phyloP scores from a whole-genome alignment of 1,140 invertebrate genomes.

The Trichonephila inaurata region DNA sequence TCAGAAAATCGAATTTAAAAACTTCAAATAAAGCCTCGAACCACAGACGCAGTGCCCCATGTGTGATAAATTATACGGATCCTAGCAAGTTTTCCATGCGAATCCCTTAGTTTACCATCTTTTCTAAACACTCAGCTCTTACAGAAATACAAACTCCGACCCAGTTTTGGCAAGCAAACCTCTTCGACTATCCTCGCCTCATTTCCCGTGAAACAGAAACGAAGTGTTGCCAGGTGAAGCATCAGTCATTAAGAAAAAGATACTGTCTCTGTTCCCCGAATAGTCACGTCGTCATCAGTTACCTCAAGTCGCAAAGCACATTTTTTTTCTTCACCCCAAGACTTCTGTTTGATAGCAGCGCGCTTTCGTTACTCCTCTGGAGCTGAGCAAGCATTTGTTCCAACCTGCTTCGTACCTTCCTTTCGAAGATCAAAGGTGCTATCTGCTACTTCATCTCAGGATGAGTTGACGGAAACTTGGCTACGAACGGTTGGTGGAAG shows the following conservation, averaged over 20 bases:
- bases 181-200: constrained; percentile 62
- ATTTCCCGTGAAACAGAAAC: constrained; percentile 72
- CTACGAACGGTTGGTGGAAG: constrained; percentile 21
- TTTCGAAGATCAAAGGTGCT: constrained; percentile 23
- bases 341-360: constrained; percentile 60
- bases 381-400: constrained; percentile 63
- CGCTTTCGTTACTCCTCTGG: constrained; percentile 59
- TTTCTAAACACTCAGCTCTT: constrained; percentile 22
- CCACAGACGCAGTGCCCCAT: background rate
- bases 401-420: background rate
- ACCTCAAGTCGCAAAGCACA: constrained; percentile 61
- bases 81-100: background rate
- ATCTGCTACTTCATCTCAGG: constrained; percentile 42
- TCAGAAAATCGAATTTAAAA: too few relatives aligned
- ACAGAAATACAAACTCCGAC: constrained; percentile 2
- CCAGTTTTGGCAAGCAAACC: constrained; percentile 55
- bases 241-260: constrained; percentile 75
- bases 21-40: too few relatives aligned
- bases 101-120: constrained; percentile 29
- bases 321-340: constrained; percentile 14
- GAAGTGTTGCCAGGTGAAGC: constrained; percentile 72
- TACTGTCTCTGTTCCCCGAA: constrained; percentile 68
- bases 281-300: constrained; percentile 66
- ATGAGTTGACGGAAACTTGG: constrained; percentile 20
- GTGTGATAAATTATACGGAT: background rate